Percentiles rank a stretch among this genome's conserved stretches.
Evolutionary conservation across 2,888 invertebrate species (phyloP).

Genomic region (Hermaeophaga mercurialis): DNA sequence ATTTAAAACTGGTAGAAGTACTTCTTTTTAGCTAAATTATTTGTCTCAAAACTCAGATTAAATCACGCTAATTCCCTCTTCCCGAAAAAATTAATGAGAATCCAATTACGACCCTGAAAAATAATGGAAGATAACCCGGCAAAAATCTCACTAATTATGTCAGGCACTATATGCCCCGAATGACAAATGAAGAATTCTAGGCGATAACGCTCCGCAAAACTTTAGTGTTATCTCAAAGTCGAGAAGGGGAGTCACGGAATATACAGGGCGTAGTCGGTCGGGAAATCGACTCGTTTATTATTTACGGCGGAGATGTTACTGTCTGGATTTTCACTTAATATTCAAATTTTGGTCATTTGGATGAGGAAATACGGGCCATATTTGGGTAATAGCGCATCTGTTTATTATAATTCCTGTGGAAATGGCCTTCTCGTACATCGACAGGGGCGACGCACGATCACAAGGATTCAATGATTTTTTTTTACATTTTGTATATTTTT

Average conservation of each 20-base stretch:
- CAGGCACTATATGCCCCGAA: slow-evolving; percentile 27
- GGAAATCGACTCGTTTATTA: slow-evolving; percentile 55
- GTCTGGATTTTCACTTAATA: not conserved
- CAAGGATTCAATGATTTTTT: no score
- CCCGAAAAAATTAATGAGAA: slow-evolving; percentile 23
- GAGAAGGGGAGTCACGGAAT: slow-evolving; percentile 34
- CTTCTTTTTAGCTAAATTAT: no score
- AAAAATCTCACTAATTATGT: slow-evolving; percentile 34
- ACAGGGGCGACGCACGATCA: no score
- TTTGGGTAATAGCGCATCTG: slow-evolving; percentile 11
- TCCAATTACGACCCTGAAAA: slow-evolving; percentile 26
- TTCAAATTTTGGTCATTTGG: slow-evolving; percentile 17
- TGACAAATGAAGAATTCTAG: slow-evolving; percentile 36
- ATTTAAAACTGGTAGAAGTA: not conserved
- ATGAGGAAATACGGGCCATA: slow-evolving; percentile 10
- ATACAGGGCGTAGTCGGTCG: slow-evolving; percentile 42
- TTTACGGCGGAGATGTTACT: slow-evolving; percentile 53
- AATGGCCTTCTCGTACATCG: not conserved
- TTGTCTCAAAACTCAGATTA: not conserved
- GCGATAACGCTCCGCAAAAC: slow-evolving; percentile 31
- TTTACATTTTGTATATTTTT: no score
- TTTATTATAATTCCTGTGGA: no score
- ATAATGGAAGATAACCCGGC: slow-evolving; percentile 31
- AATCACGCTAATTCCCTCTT: not conserved
- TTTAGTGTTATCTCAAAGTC: slow-evolving; percentile 28